These are phyloP conservation scores for Probaryconus sp. DNA, from an alignment of 1,140 invertebrate species.

Conservation along the genomic window DNA sequence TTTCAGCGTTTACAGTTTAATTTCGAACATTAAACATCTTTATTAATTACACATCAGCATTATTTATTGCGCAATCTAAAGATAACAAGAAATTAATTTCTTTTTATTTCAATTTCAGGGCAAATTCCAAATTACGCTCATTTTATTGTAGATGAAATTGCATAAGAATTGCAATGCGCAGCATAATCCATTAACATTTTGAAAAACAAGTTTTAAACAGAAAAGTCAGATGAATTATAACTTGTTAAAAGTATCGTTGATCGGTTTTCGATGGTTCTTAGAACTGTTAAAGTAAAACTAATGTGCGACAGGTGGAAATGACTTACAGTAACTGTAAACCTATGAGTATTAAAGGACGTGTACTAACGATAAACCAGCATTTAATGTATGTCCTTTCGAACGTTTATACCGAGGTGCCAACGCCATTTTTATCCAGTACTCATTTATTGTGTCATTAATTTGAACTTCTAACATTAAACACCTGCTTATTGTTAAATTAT, in stretches of 20 bases:
- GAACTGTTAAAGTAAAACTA: constrained; percentile 11
- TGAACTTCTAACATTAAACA: no score
- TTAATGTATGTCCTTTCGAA: no score
- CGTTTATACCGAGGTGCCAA: constrained; percentile 9
- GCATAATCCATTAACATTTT: constrained; percentile 19
- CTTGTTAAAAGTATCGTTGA: constrained; percentile 5
- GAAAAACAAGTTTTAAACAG: constrained; percentile 36
- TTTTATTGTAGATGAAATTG: no score
- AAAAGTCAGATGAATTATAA: constrained; percentile 30
- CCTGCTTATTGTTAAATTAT: no score
- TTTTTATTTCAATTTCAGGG: no score
- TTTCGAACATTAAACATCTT: no score
- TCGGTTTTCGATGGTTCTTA: constrained; percentile 21
- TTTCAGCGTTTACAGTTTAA: no score
- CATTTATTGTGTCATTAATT: constrained; percentile 1
- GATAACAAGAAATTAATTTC: no score
- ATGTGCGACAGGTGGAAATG: constrained; percentile 15
- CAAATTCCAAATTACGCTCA: neutral
- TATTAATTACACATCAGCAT: no score
- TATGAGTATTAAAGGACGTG: neutral
- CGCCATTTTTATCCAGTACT: neutral
- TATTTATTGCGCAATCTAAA: no score
- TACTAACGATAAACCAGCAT: neutral
- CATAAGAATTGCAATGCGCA: constrained; percentile 1
- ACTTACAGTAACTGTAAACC: neutral